Percentiles rank a stretch among this genome's conserved stretches.
Conservation (phyloP, 2,888 invertebrate species). For the Prosopocoilus inquinatus region DNA sequence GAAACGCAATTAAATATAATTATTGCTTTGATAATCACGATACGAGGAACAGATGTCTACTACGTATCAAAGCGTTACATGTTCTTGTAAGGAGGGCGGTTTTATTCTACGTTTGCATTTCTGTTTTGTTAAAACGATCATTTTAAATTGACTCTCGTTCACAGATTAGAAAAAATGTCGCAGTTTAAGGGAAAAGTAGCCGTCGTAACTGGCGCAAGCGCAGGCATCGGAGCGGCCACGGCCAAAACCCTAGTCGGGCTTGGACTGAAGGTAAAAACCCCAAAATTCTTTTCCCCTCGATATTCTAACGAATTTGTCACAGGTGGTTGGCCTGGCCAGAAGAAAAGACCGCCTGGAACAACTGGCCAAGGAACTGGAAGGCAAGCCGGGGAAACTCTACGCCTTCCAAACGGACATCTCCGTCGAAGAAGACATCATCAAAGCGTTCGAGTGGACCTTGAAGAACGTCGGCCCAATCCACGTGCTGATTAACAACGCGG, state of each 20-base stretch:
- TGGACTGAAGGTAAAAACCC: not conserved
- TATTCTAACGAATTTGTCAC: not conserved
- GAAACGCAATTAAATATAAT: too few species aligned
- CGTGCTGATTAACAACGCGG: constrained; percentile 10
- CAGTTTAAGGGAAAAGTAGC: constrained; percentile 1
- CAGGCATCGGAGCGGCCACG: constrained; percentile 1
- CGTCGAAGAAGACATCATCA: constrained; percentile 6
- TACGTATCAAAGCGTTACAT: too few species aligned
- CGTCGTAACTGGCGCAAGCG: constrained; percentile 4
- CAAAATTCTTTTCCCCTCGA: not conserved
- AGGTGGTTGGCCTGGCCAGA: constrained; percentile 11
- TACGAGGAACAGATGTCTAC: too few species aligned
- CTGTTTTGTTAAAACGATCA: too few species aligned
- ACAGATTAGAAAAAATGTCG: too few species aligned
- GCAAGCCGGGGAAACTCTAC: not conserved
- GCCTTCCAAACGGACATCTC: constrained; percentile 1
- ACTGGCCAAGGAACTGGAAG: not conserved
- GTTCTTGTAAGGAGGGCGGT: too few species aligned
- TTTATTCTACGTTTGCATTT: too few species aligned
- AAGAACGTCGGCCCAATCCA: constrained; percentile 4
- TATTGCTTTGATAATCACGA: too few species aligned
- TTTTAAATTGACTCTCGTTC: too few species aligned
- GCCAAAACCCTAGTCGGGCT: not conserved
- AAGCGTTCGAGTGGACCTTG: constrained; percentile 3
- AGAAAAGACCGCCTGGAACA: not conserved